phyloP scores from a whole-genome alignment of 2,113 vertebrate species.

The Channa maculata region DNA sequence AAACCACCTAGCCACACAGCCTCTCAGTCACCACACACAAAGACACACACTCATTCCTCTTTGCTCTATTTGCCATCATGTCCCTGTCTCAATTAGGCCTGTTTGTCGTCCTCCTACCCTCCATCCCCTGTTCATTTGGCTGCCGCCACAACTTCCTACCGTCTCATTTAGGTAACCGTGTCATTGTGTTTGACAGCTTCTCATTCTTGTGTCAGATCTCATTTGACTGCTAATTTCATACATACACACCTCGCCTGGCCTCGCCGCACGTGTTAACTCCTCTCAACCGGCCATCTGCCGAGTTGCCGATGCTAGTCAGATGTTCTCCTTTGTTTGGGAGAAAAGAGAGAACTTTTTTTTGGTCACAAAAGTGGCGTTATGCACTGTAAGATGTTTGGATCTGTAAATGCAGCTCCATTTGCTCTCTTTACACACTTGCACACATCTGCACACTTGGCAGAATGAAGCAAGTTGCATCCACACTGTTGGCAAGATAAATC shows the following conservation, averaged over 20 bases:
- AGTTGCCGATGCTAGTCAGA: not conserved
- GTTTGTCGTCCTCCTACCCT: conserved; percentile 66
- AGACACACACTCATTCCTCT: conserved; percentile 3
- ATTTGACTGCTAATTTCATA: conserved; percentile 72
- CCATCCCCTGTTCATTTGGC: conserved; percentile 52
- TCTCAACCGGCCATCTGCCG: not conserved
- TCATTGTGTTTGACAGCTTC: conserved; percentile 97
- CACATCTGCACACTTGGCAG: conserved; percentile 43
- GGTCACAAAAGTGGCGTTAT: conserved; percentile 5
- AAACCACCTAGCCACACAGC: conserved; percentile 21
- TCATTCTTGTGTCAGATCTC: conserved; percentile 95
- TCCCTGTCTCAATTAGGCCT: conserved; percentile 72
- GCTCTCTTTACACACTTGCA: not conserved
- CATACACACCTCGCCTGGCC: conserved; percentile 29
- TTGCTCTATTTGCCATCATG: conserved; percentile 57
- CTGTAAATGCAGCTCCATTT: conserved; percentile 29
- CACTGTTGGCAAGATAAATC: conserved; percentile 47
- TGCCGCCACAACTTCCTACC: conserved; percentile 44
- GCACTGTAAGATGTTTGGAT: conserved; percentile 33
- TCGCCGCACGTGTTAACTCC: not conserved
- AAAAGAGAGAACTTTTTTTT: not conserved
- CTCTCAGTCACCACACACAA: not conserved
- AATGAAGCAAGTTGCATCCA: conserved; percentile 29
- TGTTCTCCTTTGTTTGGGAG: conserved; percentile 21
- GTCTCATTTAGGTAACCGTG: conserved; percentile 78